Percentiles rank a stretch among this genome's conserved stretches.
Evolutionary conservation across 2,113 vertebrate species (phyloP).

Genomic region (Sander lucioperca): DNA sequence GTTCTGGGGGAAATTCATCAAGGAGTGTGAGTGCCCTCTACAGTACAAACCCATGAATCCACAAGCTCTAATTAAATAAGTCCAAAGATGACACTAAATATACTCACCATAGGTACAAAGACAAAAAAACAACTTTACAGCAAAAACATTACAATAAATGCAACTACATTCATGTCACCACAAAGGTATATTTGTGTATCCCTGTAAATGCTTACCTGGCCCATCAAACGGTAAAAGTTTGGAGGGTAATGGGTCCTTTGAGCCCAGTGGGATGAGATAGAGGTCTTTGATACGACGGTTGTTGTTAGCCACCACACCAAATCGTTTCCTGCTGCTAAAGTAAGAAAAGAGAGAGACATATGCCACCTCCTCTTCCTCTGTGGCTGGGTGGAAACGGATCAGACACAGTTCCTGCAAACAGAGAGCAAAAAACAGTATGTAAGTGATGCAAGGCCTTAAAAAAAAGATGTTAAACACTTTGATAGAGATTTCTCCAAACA

Average conservation of each 20-base stretch:
- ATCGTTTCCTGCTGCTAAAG: conserved; percentile 97
- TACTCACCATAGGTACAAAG: conserved; percentile 44
- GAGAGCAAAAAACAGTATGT: neutral
- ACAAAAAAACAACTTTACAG: neutral
- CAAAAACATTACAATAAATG: neutral
- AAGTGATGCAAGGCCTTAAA: neutral
- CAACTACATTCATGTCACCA: conserved; percentile 15
- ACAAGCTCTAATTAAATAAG: conserved; percentile 60
- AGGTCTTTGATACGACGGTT: conserved; percentile 98
- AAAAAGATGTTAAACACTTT: neutral
- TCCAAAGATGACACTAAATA: conserved; percentile 1
- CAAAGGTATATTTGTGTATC: conserved; percentile 26
- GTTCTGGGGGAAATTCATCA: conserved; percentile 20
- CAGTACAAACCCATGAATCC: conserved; percentile 56
- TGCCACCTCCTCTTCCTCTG: conserved; percentile 97
- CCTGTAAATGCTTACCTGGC: conserved; percentile 93
- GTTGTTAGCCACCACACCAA: conserved; percentile 98
- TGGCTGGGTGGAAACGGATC: conserved; percentile 97
- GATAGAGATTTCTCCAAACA: conserved; percentile 11
- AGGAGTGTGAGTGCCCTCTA: conserved; percentile 62
- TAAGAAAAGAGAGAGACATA: conserved; percentile 99
- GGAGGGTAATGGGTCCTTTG: conserved; percentile 95
- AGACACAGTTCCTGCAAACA: conserved; percentile 93
- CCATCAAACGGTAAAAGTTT: conserved; percentile 99
- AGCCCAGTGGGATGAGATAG: conserved; percentile 96